A percentile compares a stretch with the other conserved stretches of the same genome.
These are phyloP conservation scores for Reinhardtius hippoglossoides DNA, from an alignment of 2,113 vertebrate genomes.

Conservation along the genomic window DNA sequence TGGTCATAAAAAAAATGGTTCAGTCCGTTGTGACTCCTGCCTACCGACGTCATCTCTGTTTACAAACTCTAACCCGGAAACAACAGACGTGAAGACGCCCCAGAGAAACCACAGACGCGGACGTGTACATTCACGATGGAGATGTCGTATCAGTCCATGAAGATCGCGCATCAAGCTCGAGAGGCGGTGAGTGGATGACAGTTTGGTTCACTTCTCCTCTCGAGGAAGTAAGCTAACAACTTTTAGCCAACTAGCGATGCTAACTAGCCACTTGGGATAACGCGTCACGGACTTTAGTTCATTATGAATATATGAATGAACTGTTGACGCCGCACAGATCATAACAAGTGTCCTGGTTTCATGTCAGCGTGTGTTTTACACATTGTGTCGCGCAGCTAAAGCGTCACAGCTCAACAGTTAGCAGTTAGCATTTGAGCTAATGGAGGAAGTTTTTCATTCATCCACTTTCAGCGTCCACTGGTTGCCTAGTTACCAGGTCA, in stretches of 20 bases:
- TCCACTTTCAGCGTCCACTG: conserved; percentile 30
- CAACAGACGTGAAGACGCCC: too few relatives aligned
- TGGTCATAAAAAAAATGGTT: too few relatives aligned
- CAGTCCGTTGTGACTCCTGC: too few relatives aligned
- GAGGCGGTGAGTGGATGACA: conserved; percentile 83
- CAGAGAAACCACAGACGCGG: not conserved
- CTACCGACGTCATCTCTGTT: too few relatives aligned
- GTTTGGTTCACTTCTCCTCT: too few relatives aligned
- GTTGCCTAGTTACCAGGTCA: conserved; percentile 68
- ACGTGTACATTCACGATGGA: conserved; percentile 77
- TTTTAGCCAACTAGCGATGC: not conserved
- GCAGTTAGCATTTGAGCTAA: conserved; percentile 12
- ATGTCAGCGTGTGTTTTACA: not conserved
- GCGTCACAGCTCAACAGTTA: not conserved
- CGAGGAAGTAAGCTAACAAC: not conserved
- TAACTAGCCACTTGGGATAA: too few relatives aligned
- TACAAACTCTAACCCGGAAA: too few relatives aligned
- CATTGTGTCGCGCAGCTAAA: not conserved
- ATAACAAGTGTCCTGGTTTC: not conserved
- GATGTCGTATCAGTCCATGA: conserved; percentile 83
- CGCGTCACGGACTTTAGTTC: too few relatives aligned
- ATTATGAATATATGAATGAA: too few relatives aligned
- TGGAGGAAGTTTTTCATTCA: too few relatives aligned
- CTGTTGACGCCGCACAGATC: fast-evolving
- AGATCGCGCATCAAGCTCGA: conserved; percentile 79